A percentile compares a stretch with the other conserved stretches of the same genome.
Evolutionary conservation across 92 coral and sea anemone genomes (phyloP).

Genomic region (Montipora capitata): DNA sequence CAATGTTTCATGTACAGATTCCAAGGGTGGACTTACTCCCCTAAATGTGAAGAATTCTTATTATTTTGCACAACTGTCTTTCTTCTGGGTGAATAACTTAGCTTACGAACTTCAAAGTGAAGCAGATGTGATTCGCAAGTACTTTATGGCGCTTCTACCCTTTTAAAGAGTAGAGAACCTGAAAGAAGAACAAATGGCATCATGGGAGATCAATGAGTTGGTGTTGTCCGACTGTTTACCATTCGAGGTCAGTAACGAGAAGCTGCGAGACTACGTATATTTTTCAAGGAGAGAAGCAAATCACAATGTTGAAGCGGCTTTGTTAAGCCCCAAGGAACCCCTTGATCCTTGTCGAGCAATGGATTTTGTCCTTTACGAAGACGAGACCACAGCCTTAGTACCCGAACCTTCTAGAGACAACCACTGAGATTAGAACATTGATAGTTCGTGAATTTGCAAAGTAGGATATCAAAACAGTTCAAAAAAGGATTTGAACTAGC

Average conservation of each 20-base stretch:
- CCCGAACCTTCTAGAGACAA: background rate
- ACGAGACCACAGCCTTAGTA: background rate
- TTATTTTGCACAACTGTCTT: background rate
- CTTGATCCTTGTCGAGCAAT: no score
- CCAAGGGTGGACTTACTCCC: background rate
- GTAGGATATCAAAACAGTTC: background rate
- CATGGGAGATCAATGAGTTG: background rate
- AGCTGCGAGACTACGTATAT: slow-evolving; percentile 3
- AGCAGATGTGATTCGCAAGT: slow-evolving; percentile 10
- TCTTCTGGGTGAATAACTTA: background rate
- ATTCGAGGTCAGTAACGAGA: slow-evolving; percentile 11
- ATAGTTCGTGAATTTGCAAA: background rate
- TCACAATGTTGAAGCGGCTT: background rate
- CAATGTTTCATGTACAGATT: background rate
- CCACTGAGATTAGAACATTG: background rate
- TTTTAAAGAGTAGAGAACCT: background rate
- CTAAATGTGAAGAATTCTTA: background rate
- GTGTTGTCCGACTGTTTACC: background rate
- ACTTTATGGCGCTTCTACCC: background rate
- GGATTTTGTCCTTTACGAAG: slow-evolving; percentile 18
- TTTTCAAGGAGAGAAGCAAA: background rate
- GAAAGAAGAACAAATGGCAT: slow-evolving; percentile 13
- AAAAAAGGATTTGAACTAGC: no score
- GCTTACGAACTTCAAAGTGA: background rate
- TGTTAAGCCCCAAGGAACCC: background rate